Conservation (phyloP, 1,140 invertebrate genomes). For the Drosophila serrata region DNA sequence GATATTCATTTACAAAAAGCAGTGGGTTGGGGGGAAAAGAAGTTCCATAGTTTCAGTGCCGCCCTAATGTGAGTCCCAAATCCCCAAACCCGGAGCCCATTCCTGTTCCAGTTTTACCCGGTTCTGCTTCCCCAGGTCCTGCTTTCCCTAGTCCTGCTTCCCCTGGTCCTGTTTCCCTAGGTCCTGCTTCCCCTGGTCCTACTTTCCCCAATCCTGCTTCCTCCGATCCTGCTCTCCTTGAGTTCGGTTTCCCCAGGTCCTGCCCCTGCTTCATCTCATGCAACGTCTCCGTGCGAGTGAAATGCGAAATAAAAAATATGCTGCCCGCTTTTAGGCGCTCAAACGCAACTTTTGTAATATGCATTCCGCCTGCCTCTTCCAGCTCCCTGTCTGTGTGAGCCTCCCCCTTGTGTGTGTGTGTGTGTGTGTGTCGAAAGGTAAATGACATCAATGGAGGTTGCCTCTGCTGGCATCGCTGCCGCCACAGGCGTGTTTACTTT, state of each 20-base stretch:
- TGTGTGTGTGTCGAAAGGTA: constrained; percentile 70
- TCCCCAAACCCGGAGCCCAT: background rate
- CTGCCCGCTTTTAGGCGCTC: constrained; percentile 55
- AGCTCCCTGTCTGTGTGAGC: constrained; percentile 13
- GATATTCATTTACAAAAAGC: constrained; percentile 8
- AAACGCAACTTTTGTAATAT: constrained; percentile 65
- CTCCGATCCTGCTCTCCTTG: background rate
- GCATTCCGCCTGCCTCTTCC: constrained; percentile 19
- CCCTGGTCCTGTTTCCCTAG: background rate
- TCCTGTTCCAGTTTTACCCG: background rate
- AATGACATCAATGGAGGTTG: constrained; percentile 83
- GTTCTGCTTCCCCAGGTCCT: background rate
- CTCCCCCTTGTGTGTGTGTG: constrained; percentile 4
- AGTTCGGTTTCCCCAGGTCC: too few relatives aligned
- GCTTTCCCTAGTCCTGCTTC: background rate
- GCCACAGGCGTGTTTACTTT: constrained; percentile 62
- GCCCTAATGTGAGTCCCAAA: constrained; percentile 7
- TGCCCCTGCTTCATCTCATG: constrained; percentile 1
- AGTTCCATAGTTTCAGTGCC: background rate
- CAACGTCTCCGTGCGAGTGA: constrained; percentile 25
- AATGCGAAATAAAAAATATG: constrained; percentile 44
- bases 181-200: background rate
- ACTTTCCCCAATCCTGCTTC: background rate
- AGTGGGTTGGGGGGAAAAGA: background rate
- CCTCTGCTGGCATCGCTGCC: constrained; percentile 44